These are phyloP conservation scores for Phyllotreta cruciferae DNA, from an alignment of 2,888 invertebrate genomes.

Conservation along the genomic window DNA sequence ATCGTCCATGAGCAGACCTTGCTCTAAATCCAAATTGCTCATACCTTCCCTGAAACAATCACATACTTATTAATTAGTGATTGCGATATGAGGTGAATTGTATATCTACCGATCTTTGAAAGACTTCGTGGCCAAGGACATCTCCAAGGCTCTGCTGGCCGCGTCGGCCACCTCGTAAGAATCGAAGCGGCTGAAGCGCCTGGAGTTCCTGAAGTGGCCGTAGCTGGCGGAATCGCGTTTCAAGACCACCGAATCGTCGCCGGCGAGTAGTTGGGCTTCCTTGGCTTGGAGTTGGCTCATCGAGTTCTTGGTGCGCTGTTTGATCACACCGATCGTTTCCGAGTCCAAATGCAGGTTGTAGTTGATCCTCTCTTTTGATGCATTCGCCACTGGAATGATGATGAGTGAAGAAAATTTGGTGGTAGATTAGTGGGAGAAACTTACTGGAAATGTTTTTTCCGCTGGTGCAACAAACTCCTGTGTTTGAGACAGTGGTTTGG, in stretches of 20 bases:
- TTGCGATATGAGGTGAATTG: slow-evolving; percentile 1
- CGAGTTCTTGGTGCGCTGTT: slow-evolving; percentile 51
- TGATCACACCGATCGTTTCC: slow-evolving; percentile 43
- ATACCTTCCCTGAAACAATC: slow-evolving; percentile 58
- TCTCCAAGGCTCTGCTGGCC: slow-evolving; percentile 62
- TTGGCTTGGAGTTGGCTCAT: slow-evolving; percentile 58
- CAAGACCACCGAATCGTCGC: slow-evolving; percentile 56
- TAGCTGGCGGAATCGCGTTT: slow-evolving; percentile 58
- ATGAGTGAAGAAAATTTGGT: too few species aligned
- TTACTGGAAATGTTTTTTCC: slow-evolving; percentile 66
- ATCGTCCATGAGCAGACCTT: slow-evolving; percentile 59
- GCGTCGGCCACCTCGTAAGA: slow-evolving; percentile 58
- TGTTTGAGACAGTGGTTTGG: slow-evolving; percentile 59
- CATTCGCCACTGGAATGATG: too few species aligned
- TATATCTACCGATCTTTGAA: slow-evolving; percentile 60
- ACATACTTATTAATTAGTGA: too few species aligned
- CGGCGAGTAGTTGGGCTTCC: slow-evolving; percentile 53
- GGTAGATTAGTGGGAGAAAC: neutral
- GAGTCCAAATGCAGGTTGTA: slow-evolving; percentile 46
- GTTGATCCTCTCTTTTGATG: slow-evolving; percentile 20
- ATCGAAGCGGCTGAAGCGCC: slow-evolving; percentile 55
- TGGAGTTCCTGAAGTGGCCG: slow-evolving; percentile 58
- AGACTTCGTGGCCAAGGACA: slow-evolving; percentile 62
- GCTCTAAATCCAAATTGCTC: slow-evolving; percentile 59
- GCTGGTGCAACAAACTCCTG: slow-evolving; percentile 71